A percentile compares a stretch with the other conserved stretches of the same genome.
These are phyloP conservation scores for Scaptomyza tumidula DNA, from an alignment of 2,888 invertebrate species.

Conservation along the genomic window DNA sequence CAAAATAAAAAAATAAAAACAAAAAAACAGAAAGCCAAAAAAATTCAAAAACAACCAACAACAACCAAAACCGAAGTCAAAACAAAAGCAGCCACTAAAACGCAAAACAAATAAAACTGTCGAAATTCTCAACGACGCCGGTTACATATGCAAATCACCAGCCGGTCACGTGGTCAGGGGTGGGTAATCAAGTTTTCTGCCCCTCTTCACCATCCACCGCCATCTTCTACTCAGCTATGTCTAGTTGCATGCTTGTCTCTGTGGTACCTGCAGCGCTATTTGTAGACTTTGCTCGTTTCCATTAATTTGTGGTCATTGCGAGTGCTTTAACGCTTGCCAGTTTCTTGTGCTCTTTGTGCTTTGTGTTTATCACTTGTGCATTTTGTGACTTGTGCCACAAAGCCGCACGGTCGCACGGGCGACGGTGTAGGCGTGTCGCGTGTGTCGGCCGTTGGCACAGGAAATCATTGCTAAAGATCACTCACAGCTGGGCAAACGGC, in stretches of 20 bases:
- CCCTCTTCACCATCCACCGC: not conserved
- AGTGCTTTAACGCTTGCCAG: conserved; percentile 14
- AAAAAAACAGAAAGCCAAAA: conserved; percentile 7
- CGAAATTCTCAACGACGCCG: conserved; percentile 48
- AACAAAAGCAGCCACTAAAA: conserved; percentile 36
- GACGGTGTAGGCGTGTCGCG: conserved; percentile 37
- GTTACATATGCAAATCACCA: conserved; percentile 55
- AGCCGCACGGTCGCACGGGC: conserved; percentile 13
- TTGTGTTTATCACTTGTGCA: conserved; percentile 58
- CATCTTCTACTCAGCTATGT: not conserved
- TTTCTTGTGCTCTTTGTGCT: conserved; percentile 39
- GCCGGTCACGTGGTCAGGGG: conserved; percentile 61
- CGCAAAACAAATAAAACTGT: conserved; percentile 7
- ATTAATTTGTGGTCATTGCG: conserved; percentile 31
- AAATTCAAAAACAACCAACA: conserved; percentile 23
- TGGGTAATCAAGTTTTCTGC: conserved; percentile 13
- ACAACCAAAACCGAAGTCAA: conserved; percentile 26
- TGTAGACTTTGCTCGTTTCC: conserved; percentile 16
- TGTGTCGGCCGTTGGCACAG: conserved; percentile 74
- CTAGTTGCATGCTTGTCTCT: not conserved
- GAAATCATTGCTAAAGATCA: conserved; percentile 48
- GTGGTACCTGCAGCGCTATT: not conserved
- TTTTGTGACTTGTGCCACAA: conserved; percentile 28
- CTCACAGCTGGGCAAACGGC: conserved; percentile 57
- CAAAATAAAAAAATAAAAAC: conserved; percentile 24